Conservation (phyloP, 2,113 vertebrate species). For the Sclerurus mexicanus region DNA sequence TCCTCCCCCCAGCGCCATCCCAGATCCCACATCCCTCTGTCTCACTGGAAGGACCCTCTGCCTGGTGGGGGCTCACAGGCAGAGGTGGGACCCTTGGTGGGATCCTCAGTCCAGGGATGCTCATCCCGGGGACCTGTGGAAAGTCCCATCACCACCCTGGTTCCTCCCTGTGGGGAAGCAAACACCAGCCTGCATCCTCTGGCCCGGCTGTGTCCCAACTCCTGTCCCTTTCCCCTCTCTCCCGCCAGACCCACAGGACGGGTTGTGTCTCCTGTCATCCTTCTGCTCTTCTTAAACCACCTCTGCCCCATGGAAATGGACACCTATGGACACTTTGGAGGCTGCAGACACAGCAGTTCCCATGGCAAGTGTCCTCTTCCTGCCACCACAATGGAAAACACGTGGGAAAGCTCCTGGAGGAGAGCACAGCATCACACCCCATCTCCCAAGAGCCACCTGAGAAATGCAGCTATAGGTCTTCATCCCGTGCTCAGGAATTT, state of each 20-base stretch:
- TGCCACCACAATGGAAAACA: neutral
- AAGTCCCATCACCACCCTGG: fast-evolving
- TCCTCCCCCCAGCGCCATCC: neutral
- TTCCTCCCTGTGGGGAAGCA: neutral
- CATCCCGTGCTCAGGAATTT: neutral
- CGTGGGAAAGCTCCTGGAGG: neutral
- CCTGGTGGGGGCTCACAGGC: fast-evolving
- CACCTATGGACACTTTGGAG: fast-evolving
- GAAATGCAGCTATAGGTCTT: neutral
- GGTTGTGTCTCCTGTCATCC: neutral
- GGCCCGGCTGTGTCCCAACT: neutral
- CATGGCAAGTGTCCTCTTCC: too few species aligned
- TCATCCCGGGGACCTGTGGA: neutral
- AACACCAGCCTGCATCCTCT: neutral
- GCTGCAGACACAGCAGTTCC: neutral
- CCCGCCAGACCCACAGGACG: neutral
- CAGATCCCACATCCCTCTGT: neutral
- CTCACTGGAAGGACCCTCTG: neutral
- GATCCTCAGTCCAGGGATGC: neutral
- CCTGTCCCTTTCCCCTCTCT: neutral
- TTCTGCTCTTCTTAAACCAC: neutral
- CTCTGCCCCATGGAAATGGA: fast-evolving
- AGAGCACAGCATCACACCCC: fast-evolving
- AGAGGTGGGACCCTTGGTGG: neutral
- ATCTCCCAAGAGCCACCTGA: neutral